Evolutionary conservation across 2,113 vertebrate species (phyloP).

Genomic region (Bubalus kerabau): DNA sequence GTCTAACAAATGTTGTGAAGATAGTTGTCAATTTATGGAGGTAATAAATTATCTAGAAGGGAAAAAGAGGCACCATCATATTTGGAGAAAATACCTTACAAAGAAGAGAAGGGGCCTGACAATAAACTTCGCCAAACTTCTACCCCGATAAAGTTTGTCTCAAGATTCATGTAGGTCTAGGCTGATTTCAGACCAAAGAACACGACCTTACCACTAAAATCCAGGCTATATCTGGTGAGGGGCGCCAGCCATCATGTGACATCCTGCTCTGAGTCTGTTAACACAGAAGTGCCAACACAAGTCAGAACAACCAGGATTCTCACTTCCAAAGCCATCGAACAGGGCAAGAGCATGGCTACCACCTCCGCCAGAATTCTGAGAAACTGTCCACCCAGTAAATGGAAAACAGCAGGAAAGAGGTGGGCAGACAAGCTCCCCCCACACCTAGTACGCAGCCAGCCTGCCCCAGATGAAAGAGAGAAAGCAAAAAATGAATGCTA

Average conservation of each 20-base stretch:
- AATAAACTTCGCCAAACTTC: background rate
- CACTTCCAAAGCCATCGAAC: background rate
- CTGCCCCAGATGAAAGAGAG: background rate
- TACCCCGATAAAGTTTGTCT: background rate
- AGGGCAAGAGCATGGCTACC: background rate
- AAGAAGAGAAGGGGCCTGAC: background rate
- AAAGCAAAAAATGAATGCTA: background rate
- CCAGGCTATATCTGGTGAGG: background rate
- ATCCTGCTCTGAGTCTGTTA: background rate
- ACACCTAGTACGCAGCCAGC: background rate
- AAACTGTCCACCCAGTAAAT: background rate
- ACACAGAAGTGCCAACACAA: background rate
- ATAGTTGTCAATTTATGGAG: background rate
- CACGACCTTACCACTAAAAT: background rate
- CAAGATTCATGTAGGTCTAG: background rate
- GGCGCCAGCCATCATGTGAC: background rate
- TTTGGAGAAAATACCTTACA: background rate
- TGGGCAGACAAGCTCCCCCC: background rate
- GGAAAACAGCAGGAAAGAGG: constrained; percentile 33
- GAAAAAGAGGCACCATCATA: background rate
- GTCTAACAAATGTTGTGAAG: background rate
- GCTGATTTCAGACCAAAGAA: background rate
- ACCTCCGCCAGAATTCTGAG: background rate
- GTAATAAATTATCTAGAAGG: background rate
- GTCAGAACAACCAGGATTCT: background rate